These are phyloP conservation scores for Heliconius erato DNA, from an alignment of 2,888 invertebrate species.

Conservation along the genomic window DNA sequence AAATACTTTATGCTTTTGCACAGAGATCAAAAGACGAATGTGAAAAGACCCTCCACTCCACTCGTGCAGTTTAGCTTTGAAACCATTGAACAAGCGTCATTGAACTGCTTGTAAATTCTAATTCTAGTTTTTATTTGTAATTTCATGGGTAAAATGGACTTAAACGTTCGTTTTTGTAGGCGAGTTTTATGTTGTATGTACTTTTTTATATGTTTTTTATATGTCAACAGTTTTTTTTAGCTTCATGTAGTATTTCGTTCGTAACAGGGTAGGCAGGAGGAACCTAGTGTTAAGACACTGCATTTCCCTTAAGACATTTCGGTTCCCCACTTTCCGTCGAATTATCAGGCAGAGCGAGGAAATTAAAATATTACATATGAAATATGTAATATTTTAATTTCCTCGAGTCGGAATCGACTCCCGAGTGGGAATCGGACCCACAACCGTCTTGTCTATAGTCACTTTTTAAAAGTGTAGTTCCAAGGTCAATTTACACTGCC, in stretches of 20 bases:
- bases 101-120: constrained; percentile 45
- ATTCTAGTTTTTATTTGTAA: constrained; percentile 42
- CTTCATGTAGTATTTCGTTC: not conserved
- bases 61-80: constrained; percentile 48
- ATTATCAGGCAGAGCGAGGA: too few species aligned
- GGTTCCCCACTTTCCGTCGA: not conserved
- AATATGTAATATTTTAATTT: too few species aligned
- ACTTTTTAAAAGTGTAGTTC: not conserved
- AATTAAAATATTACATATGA: too few species aligned
- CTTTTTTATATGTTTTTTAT: not conserved
- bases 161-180: constrained; percentile 15
- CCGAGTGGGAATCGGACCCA: not conserved
- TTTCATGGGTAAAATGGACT: constrained; percentile 19
- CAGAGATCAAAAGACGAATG: constrained; percentile 59
- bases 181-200: not conserved
- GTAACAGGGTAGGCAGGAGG: not conserved
- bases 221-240: not conserved
- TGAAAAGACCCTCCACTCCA: constrained; percentile 48
- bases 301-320: not conserved
- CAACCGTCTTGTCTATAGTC: not conserved
- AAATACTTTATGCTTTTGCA: constrained; percentile 59
- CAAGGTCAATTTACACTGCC: too few species aligned
- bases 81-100: constrained; percentile 42
- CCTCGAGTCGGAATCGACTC: too few species aligned
- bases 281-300: not conserved